phyloP scores from a whole-genome alignment of 2,113 vertebrate genomes.

The Cochlearius cochlearius region DNA sequence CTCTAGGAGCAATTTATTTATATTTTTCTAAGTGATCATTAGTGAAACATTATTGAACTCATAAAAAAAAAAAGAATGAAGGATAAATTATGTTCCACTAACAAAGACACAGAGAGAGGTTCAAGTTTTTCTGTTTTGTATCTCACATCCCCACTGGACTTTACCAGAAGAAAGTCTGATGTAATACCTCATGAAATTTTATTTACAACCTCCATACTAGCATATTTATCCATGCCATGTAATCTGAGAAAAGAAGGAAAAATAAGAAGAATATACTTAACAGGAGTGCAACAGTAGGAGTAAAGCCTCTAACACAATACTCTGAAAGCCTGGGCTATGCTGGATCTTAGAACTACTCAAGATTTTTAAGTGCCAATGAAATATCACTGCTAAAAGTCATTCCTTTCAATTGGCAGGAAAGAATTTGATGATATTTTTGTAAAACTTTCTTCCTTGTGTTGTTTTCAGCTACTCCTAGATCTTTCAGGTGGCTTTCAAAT shows the following conservation, averaged over 20 bases:
- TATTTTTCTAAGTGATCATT: not conserved
- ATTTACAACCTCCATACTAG: not conserved
- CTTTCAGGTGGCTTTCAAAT: not conserved
- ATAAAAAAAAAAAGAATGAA: not conserved
- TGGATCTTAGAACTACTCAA: not conserved
- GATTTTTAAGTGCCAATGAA: not conserved
- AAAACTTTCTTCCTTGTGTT: not conserved
- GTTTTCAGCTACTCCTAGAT: not conserved
- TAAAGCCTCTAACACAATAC: not conserved
- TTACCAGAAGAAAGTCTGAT: not conserved
- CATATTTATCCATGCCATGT: not conserved
- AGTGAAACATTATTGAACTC: not conserved
- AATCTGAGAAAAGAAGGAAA: not conserved
- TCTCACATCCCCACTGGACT: not conserved
- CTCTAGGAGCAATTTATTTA: not conserved
- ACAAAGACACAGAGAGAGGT: not conserved
- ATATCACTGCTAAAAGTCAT: not conserved
- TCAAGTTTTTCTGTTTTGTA: not conserved
- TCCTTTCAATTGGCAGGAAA: not conserved
- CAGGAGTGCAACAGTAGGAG: not conserved
- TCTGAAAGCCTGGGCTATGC: not conserved
- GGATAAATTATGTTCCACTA: not conserved
- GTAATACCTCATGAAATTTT: not conserved
- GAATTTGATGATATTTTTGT: not conserved
- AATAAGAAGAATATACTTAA: not conserved